Conservation (phyloP, 2,888 invertebrate genomes). For the Megalurothrips usitatus region DNA sequence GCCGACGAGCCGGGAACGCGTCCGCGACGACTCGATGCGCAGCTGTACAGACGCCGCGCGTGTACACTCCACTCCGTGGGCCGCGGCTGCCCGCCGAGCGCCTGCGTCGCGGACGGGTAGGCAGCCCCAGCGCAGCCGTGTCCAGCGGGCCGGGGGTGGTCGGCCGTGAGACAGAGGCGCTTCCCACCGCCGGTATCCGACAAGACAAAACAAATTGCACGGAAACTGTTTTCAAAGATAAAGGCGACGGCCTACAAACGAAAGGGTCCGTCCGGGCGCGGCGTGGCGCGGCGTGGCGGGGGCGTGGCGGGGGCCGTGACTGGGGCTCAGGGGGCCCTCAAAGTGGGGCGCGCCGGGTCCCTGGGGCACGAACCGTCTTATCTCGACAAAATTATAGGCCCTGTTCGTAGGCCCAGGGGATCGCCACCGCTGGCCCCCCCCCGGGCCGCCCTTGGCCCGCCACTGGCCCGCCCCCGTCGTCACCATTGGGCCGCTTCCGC, state of each 20-base stretch:
- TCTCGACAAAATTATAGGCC: constrained; percentile 6
- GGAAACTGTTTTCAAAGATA: constrained; percentile 25
- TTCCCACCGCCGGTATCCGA: background rate
- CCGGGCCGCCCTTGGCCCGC: background rate
- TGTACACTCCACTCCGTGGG: too few species aligned
- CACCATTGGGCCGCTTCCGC: background rate
- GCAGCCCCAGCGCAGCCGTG: background rate
- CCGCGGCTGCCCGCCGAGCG: too few species aligned
- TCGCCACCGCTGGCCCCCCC: background rate
- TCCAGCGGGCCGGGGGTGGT: background rate
- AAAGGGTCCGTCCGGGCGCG: background rate
- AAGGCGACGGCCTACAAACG: background rate
- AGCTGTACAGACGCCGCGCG: too few species aligned
- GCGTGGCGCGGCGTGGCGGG: background rate
- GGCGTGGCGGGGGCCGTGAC: background rate
- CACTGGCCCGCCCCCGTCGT: background rate
- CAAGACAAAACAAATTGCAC: background rate
- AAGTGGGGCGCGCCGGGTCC: too few species aligned
- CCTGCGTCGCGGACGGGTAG: background rate
- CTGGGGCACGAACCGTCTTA: background rate
- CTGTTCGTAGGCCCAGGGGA: background rate
- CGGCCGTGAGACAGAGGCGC: too few species aligned
- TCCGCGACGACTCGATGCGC: too few species aligned
- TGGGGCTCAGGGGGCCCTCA: background rate
- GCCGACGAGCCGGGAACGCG: too few species aligned